Evolutionary conservation across 1,140 invertebrate species (phyloP).

Genomic region (Pseudomyrmex gracilis): DNA sequence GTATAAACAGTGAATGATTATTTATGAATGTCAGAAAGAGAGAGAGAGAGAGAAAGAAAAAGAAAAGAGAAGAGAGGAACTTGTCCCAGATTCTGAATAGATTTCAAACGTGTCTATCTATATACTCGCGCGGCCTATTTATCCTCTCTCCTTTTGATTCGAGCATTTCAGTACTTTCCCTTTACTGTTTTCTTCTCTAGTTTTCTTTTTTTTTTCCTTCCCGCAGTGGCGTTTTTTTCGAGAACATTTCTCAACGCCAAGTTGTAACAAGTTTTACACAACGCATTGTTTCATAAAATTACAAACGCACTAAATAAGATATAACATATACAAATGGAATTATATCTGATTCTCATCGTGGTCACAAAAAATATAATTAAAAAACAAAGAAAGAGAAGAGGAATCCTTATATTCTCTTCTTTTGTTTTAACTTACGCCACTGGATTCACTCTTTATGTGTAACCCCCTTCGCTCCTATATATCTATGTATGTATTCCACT

Average conservation of each 20-base stretch:
- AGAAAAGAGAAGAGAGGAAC: not conserved
- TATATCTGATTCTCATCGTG: not conserved
- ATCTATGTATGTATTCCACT: slow-evolving; percentile 6
- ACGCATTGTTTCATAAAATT: not conserved
- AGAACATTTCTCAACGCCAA: not conserved
- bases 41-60: too few relatives aligned
- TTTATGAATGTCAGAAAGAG: slow-evolving; percentile 32
- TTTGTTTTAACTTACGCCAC: not conserved
- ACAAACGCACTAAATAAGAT: not conserved
- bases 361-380: not conserved
- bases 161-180: not conserved
- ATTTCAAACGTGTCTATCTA: not conserved
- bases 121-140: slow-evolving; percentile 16
- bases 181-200: not conserved
- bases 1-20: slow-evolving; percentile 6
- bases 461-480: not conserved
- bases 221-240: slow-evolving; percentile 3
- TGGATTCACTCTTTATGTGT: not conserved
- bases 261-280: not conserved
- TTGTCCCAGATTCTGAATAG: slow-evolving; percentile 26
- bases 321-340: not conserved
- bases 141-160: slow-evolving; percentile 12
- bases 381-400: not conserved
- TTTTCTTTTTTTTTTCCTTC: slow-evolving; percentile 5
- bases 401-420: not conserved